A percentile compares a stretch with the other conserved stretches of the same genome.
Evolutionary conservation across 35 echinoderm and acorn worm genomes (phyloP).

Genomic region (Diadema setosum): DNA sequence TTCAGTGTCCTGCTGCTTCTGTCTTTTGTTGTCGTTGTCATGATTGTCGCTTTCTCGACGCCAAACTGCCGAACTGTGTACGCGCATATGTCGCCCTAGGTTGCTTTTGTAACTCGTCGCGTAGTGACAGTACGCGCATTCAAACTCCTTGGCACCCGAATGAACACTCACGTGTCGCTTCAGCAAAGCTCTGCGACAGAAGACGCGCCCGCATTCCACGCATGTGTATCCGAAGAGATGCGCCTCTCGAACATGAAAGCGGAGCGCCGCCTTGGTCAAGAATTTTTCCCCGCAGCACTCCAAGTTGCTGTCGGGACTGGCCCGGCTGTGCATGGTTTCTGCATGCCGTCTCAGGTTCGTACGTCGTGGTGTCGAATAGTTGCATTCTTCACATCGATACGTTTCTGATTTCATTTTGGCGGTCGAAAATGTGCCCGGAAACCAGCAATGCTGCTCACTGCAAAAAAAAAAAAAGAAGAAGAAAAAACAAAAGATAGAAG

Average conservation of each 20-base stretch:
- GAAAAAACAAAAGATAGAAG: too few relatives aligned
- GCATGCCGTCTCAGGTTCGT: conserved; percentile 72
- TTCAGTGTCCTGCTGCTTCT: neutral
- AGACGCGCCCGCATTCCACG: conserved; percentile 47
- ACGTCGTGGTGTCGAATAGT: conserved; percentile 62
- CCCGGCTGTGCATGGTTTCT: conserved; percentile 79
- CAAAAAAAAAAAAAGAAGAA: too few relatives aligned
- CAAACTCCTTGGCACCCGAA: conserved; percentile 70
- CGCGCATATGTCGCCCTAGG: conserved; percentile 69
- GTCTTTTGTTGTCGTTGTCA: neutral
- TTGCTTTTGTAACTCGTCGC: conserved; percentile 95
- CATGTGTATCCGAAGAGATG: conserved; percentile 77
- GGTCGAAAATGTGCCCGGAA: too few relatives aligned
- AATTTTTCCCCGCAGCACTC: conserved; percentile 79
- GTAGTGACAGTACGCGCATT: conserved; percentile 74
- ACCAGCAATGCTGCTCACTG: too few relatives aligned
- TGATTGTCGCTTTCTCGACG: neutral
- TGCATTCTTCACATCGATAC: conserved; percentile 62
- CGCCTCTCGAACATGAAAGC: conserved; percentile 46
- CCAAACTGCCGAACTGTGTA: conserved; percentile 57
- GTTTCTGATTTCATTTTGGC: too few relatives aligned
- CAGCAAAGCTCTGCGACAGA: conserved; percentile 80
- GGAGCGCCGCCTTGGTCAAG: conserved; percentile 64
- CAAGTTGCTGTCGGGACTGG: conserved; percentile 13
- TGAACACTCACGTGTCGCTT: conserved; percentile 86